Evolutionary conservation across 2,797 vertebrate genomes (phyloP).

Genomic region (Sebastes melanostomus): DNA sequence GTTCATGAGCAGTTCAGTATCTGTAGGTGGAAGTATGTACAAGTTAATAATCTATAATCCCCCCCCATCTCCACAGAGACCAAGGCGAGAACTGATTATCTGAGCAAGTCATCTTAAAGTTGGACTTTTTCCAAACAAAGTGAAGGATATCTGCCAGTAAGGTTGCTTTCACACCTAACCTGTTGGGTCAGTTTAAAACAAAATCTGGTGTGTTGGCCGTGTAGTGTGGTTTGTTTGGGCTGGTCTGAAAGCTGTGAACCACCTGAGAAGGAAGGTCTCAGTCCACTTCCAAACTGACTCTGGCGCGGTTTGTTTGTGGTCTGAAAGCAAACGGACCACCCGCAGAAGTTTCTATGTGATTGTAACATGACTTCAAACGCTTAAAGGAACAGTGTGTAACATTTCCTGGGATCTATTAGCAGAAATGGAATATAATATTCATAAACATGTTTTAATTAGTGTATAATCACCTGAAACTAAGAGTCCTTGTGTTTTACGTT

Average conservation of each 20-base stretch:
- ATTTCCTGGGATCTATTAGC: too few species aligned
- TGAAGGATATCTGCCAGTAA: background rate
- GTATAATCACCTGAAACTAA: too few species aligned
- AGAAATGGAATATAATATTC: too few species aligned
- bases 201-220: background rate
- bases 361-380: background rate
- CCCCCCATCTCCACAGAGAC: background rate
- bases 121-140: background rate
- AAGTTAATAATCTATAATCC: background rate
- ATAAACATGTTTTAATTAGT: too few species aligned
- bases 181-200: background rate
- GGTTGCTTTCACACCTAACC: background rate
- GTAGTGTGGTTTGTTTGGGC: background rate
- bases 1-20: conserved; percentile 24
- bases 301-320: background rate
- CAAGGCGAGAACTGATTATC: background rate
- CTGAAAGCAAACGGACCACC: background rate
- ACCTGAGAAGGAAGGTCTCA: background rate
- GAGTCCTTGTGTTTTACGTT: too few species aligned
- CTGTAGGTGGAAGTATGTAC: background rate
- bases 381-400: too few species aligned
- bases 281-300: background rate
- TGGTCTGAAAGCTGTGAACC: background rate
- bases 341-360: background rate
- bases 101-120: too few species aligned